Base-by-base conservation (phyloP, 2,113 vertebrate species). In the Cebidichthys violaceus region DNA sequence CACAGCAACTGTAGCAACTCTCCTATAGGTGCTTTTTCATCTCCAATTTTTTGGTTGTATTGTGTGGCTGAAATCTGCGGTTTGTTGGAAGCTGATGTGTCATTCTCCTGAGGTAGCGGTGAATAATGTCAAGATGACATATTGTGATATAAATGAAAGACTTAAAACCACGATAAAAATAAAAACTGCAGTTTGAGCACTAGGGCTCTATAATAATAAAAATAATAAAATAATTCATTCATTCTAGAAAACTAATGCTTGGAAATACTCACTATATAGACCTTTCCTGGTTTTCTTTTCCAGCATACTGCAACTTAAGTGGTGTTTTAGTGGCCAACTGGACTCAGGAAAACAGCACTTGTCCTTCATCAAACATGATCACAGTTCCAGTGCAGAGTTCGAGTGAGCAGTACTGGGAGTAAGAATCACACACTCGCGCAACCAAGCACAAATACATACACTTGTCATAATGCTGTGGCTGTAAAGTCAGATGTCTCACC, bases 381-480 rank as follows among this genome's bases (percentile, higher is more conserved):
- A 45, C 20, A 37, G 65, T 90, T 79, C 75, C 89, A 66, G 89
- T 94, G 29, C 95, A 97, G 83, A 97, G 95, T 87, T 96, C 95
- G 22, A 99, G 95, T 75, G 97, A 99, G 75, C 96, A 96, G 47
- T 99, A 97, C 88, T 99, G 97, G 97, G 95, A 99, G 98, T 99
- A 95, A 97, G 98, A 95, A 60, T 59, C 62, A 62, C 71, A 73
- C 65, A 35, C 14, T 68, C 4, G 2, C n/a, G 14, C 57, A 68
- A 61, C 65, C 69, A 35, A 27, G 0, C 31, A 70, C 13, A 47
- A 43, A 60, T 31, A n/a, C 29, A 57, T 41, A 31, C 43, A 9
- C 8, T 33, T 47, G 27, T 31, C 4, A 20, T 13, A 66, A 22
- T 27, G 15, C 22, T 67, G 9, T 37, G 14, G 20, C 77, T 41